Percentiles rank a stretch among this genome's conserved stretches.
These are phyloP conservation scores for Coluber constrictor DNA, from an alignment of 2,797 vertebrate species.

Conservation along the genomic window DNA sequence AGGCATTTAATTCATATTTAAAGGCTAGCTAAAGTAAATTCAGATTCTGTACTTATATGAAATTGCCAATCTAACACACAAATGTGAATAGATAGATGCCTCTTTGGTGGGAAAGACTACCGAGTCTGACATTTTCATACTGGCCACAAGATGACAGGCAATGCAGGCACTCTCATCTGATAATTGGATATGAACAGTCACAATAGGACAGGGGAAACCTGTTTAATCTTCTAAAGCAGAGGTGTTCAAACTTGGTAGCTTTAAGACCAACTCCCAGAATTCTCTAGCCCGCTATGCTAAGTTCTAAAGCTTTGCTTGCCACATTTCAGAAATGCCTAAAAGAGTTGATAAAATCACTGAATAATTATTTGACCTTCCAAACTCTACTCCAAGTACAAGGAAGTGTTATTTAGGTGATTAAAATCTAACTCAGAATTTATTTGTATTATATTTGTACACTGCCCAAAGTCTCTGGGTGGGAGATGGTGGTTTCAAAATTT, in stretches of 20 bases:
- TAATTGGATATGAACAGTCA: neutral
- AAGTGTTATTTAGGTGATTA: neutral
- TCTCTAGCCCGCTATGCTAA: no score
- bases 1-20: neutral
- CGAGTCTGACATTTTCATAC: neutral
- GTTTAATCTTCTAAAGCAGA: neutral
- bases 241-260: no score
- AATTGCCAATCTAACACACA: neutral
- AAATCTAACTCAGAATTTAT: neutral
- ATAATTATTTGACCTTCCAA: neutral
- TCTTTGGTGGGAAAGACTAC: neutral
- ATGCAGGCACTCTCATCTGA: neutral
- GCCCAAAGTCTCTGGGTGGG: neutral
- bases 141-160: neutral
- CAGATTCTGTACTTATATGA: neutral
- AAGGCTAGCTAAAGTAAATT: neutral
- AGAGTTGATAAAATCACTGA: neutral
- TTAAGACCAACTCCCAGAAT: no score
- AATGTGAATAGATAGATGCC: neutral
- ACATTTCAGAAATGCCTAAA: neutral
- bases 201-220: neutral
- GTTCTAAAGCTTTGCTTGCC: neutral
- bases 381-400: neutral
- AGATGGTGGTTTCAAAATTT: neutral
- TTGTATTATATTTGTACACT: neutral